Percentiles rank a stretch among this genome's conserved stretches.
phyloP scores from a whole-genome alignment of 2,888 invertebrate species.

The Galerucella pusilla region DNA sequence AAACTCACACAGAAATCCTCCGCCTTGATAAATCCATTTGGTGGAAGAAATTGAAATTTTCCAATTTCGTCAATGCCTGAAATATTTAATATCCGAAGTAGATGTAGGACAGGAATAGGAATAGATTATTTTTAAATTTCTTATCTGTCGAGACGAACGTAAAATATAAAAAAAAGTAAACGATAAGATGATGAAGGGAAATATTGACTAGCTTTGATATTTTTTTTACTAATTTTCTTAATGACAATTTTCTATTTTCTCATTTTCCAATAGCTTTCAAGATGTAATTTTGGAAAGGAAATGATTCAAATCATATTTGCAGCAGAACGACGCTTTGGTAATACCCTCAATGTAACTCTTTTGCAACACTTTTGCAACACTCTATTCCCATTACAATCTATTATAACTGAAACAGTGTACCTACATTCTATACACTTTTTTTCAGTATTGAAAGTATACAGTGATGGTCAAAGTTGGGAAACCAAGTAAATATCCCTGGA shows the following conservation, averaged over 20 bases:
- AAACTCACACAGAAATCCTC: conserved; percentile 17
- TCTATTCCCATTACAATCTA: too few relatives aligned
- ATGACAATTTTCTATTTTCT: background rate
- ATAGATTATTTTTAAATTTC: conserved; percentile 37
- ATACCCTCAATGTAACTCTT: too few relatives aligned
- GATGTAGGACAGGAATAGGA: conserved; percentile 32
- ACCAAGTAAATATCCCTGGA: too few relatives aligned
- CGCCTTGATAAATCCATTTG: conserved; percentile 33
- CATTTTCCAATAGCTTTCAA: background rate
- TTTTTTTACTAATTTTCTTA: background rate
- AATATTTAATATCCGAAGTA: conserved; percentile 36
- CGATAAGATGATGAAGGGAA: background rate
- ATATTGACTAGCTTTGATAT: conserved; percentile 1
- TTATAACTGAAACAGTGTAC: too few relatives aligned
- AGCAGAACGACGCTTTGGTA: too few relatives aligned
- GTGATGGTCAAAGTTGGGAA: too few relatives aligned
- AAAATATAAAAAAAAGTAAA: conserved; percentile 11
- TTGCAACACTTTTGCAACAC: too few relatives aligned
- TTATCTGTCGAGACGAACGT: conserved; percentile 22
- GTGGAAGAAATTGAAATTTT: conserved; percentile 37
- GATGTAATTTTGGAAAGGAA: background rate
- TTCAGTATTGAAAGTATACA: too few relatives aligned
- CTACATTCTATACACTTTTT: too few relatives aligned
- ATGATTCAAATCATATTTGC: background rate
- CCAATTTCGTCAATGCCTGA: conserved; percentile 33